Evolutionary conservation across 2,797 vertebrate species (phyloP).

Genomic region (Melanitta fusca): DNA sequence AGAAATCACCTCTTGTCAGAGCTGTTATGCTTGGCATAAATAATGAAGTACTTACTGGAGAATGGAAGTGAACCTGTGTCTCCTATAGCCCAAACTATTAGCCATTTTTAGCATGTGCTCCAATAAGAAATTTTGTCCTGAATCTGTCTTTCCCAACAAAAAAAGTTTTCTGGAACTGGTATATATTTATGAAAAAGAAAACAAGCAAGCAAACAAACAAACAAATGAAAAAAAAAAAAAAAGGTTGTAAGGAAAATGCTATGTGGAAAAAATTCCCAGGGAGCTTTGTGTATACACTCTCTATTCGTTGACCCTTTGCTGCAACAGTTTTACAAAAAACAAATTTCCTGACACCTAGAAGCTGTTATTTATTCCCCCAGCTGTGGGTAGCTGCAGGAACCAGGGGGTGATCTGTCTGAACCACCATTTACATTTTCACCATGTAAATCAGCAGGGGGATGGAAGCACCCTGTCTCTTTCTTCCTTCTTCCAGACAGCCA

Average conservation of each 20-base stretch:
- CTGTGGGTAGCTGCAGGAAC: background rate
- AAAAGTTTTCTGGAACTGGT: background rate
- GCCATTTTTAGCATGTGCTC: background rate
- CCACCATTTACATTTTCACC: background rate
- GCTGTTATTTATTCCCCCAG: background rate
- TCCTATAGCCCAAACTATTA: background rate
- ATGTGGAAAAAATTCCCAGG: background rate
- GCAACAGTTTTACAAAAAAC: background rate
- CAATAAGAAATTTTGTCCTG: background rate
- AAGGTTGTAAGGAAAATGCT: background rate
- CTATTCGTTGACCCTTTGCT: background rate
- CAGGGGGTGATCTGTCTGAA: background rate
- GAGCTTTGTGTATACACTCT: background rate
- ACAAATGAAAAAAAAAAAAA: too few species aligned
- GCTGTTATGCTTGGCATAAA: background rate
- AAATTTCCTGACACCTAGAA: background rate
- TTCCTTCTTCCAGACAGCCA: background rate
- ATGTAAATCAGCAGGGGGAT: background rate
- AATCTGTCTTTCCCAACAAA: background rate
- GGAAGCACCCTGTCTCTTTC: background rate
- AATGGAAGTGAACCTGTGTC: background rate
- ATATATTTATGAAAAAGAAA: background rate
- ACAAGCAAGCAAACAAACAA: background rate
- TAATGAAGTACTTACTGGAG: background rate
- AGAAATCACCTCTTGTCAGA: background rate